phyloP scores from a whole-genome alignment of 1,140 invertebrate genomes.

The Drosophila takahashii region DNA sequence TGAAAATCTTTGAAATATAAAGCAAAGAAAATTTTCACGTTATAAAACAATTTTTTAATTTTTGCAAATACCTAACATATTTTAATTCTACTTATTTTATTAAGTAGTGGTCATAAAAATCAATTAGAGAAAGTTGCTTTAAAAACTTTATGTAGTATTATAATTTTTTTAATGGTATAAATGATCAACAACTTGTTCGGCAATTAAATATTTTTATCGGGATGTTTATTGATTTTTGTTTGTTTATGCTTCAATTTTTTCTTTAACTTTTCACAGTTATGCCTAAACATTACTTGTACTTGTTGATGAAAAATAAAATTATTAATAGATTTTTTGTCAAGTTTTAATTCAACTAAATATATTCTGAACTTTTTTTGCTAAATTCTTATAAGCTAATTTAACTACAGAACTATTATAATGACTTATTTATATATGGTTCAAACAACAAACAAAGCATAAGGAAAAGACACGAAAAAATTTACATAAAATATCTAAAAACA shows the following conservation, averaged over 20 bases:
- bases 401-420: constrained; percentile 19
- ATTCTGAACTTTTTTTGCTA: constrained; percentile 13
- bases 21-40: too few relatives aligned
- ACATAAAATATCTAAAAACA: constrained; percentile 83
- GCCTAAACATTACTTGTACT: background rate
- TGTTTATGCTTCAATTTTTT: background rate
- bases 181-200: background rate
- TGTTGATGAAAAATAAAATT: background rate
- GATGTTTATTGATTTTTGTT: too few relatives aligned
- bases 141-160: too few relatives aligned
- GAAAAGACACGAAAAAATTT: constrained; percentile 60
- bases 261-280: background rate
- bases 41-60: too few relatives aligned
- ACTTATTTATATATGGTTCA: constrained; percentile 17
- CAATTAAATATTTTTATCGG: background rate
- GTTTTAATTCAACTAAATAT: background rate
- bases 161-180: too few relatives aligned
- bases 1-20: too few relatives aligned
- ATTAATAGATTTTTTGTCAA: background rate
- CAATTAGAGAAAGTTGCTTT: too few relatives aligned
- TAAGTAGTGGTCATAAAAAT: too few relatives aligned
- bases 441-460: constrained; percentile 75
- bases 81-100: too few relatives aligned
- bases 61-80: too few relatives aligned
- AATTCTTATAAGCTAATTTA: constrained; percentile 20